Conservation (phyloP, 2,888 invertebrate species). For the Chymomyza procnemis region DNA sequence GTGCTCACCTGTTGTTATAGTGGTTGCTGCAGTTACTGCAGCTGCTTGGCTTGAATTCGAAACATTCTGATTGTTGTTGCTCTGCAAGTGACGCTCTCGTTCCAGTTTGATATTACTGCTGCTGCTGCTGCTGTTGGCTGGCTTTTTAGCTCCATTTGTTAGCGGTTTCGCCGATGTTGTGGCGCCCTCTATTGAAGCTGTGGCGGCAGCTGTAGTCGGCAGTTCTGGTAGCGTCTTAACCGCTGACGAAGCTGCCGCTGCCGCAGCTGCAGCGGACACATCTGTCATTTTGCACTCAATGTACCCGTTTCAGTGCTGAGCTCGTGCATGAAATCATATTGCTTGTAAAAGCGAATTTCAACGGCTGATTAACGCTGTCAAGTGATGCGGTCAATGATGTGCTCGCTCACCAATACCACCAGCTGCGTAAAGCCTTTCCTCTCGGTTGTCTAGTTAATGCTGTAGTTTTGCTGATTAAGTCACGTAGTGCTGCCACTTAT, state of each 20-base stretch:
- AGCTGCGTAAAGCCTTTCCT: constrained; percentile 4
- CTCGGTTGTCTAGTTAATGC: constrained; percentile 3
- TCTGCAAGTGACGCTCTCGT: constrained; percentile 37
- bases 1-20: no score
- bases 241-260: constrained; percentile 44
- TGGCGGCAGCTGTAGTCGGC: constrained; percentile 28
- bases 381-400: neutral
- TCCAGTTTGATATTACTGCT: constrained; percentile 38
- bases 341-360: constrained; percentile 5
- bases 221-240: neutral
- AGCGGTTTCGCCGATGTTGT: constrained; percentile 41
- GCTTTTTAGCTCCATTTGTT: constrained; percentile 63
- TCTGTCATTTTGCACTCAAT: constrained; percentile 67
- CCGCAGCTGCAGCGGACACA: constrained; percentile 54
- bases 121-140: constrained; percentile 19
- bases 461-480: constrained; percentile 31
- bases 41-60: constrained; percentile 11
- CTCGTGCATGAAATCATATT: constrained; percentile 42
- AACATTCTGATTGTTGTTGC: constrained; percentile 55
- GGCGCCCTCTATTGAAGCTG: constrained; percentile 35
- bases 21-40: constrained; percentile 1
- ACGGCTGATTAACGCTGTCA: constrained; percentile 7
- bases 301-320: constrained; percentile 11
- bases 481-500: constrained; percentile 59
- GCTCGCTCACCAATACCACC: neutral